Evolutionary conservation across 2,888 invertebrate genomes (phyloP), one percentile per base, ranked within the genome.

Genomic region (Abrostola tripartita): DNA sequence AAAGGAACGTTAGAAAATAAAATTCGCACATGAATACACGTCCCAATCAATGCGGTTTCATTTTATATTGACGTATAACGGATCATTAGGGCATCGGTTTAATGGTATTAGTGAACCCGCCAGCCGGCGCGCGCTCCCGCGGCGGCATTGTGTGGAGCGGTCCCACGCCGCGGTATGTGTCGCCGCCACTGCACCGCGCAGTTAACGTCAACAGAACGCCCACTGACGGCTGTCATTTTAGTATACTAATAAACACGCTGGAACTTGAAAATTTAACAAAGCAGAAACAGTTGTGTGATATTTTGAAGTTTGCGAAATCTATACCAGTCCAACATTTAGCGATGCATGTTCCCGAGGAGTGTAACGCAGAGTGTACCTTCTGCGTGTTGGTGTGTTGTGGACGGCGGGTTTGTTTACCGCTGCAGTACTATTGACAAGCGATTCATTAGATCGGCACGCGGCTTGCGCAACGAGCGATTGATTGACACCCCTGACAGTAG

Each of bases 371-470:
- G 51, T 42, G 52, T 10, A 12, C 11, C 63, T 74, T 60, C 70
- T 74, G 70, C 44, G 11, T 36, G 1, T n/a, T 24, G 37, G 12
- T 24, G 47, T 68, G 67, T n/a, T 0, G 44, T 5, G 0, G 37
- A 11, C 52, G 37, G 24, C 8, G 54, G 65, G 78, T 78, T 83
- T 81, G 76, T 85, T 85, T 83, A 82, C 37, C 52, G 11, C 55
- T 37, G 58, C 84, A 38, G 50, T 61, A 37, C 51, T 87, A 85
- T 86, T 86, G 88, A 83, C 86, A 84, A 85, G 85, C 83, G 78
- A 85, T 83, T 89, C 88, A 86, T 89, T 89, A 89, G 70, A 79
- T 81, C 82, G 90, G 83, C 91, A 90, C 92, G 92, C 85, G 92
- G 11, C 79, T 49, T 76, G 79, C 82, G 83, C 85, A 81, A 83